These are phyloP conservation scores for Gymnogyps californianus DNA, from an alignment of 2,113 vertebrate species.

Conservation along the genomic window DNA sequence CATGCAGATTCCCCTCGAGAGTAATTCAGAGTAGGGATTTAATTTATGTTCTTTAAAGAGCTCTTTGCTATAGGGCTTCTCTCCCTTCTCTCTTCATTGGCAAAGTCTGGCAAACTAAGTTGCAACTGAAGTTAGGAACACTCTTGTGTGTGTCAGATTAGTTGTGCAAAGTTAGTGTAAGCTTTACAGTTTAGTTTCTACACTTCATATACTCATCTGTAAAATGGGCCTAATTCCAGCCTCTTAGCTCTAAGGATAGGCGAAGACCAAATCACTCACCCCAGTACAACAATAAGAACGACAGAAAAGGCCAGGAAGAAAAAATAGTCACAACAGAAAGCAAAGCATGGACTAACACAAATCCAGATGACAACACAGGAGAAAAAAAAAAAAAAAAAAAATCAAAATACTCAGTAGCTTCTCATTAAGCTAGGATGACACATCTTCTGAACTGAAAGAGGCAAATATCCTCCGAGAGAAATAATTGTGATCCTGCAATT, in stretches of 20 bases:
- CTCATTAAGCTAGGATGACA: not conserved
- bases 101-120: not conserved
- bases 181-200: not conserved
- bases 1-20: not conserved
- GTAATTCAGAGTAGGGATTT: not conserved
- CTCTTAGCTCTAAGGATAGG: not conserved
- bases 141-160: not conserved
- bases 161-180: not conserved
- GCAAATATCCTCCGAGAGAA: not conserved
- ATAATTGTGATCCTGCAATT: not conserved
- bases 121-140: not conserved
- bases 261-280: not conserved
- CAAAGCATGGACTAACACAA: not conserved
- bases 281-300: not conserved
- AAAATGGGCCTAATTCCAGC: not conserved
- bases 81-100: not conserved
- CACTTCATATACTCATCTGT: not conserved
- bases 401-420: not conserved
- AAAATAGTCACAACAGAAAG: not conserved
- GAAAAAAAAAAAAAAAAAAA: not conserved
- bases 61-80: slow-evolving; percentile 8
- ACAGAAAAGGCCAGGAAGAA: not conserved
- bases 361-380: not conserved
- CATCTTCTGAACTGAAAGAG: not conserved
- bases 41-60: slow-evolving; percentile 17